A percentile compares a stretch with the other conserved stretches of the same genome.
Conservation (phyloP, 2,113 vertebrate species). For the Indicator indicator region DNA sequence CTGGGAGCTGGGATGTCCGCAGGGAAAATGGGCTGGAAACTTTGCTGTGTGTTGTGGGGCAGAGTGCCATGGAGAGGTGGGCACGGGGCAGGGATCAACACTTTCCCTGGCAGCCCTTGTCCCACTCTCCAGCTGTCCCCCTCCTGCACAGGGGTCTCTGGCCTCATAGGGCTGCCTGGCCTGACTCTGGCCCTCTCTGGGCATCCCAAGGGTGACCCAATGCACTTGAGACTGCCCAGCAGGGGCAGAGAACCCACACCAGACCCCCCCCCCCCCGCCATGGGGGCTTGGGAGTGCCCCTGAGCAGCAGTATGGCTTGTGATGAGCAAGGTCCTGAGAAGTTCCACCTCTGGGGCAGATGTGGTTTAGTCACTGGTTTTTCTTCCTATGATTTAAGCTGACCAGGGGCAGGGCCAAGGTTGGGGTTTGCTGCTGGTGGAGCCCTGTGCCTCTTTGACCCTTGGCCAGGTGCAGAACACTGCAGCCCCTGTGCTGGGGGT, state of each 20-base stretch:
- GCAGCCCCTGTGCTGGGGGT: neutral
- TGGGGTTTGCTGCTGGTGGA: neutral
- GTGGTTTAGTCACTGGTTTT: neutral
- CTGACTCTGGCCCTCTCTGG: neutral
- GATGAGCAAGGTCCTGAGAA: neutral
- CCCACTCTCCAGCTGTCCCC: accelerated
- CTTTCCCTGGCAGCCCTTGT: neutral
- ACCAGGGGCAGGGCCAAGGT: neutral
- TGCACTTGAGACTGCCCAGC: accelerated
- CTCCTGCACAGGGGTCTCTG: neutral
- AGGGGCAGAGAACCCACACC: neutral
- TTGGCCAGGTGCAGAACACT: neutral
- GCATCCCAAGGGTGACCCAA: neutral
- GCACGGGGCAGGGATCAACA: accelerated
- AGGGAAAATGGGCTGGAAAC: neutral
- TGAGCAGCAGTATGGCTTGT: neutral
- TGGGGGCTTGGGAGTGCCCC: neutral
- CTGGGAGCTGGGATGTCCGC: neutral
- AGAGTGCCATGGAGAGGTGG: accelerated
- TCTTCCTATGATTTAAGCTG: neutral
- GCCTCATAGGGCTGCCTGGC: neutral
- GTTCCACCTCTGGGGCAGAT: neutral
- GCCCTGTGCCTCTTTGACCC: neutral
- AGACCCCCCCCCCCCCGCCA: too few species aligned
- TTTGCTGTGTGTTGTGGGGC: neutral